These are phyloP conservation scores for Sebastes kiyomatsui DNA, from an alignment of 2,797 vertebrate genomes.

Conservation along the genomic window DNA sequence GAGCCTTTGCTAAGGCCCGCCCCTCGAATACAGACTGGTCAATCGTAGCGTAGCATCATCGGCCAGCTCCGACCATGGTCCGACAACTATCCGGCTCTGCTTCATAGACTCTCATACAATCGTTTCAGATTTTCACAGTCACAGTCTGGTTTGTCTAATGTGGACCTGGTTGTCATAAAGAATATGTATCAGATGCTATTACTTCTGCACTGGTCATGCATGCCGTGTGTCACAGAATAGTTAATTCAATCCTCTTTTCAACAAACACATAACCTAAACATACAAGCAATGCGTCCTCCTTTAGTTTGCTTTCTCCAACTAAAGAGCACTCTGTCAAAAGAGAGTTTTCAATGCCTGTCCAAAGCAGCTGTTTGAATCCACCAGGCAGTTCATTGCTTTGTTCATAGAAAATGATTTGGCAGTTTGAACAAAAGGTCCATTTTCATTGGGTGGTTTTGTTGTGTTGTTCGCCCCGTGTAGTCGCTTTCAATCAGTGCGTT, in stretches of 20 bases:
- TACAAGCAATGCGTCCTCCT: background rate
- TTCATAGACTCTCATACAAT: too few relatives aligned
- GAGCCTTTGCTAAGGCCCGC: too few relatives aligned
- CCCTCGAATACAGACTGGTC: too few relatives aligned
- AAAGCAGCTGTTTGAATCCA: background rate
- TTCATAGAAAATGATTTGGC: background rate
- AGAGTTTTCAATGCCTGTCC: background rate
- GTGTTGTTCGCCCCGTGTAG: background rate
- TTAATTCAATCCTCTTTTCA: background rate
- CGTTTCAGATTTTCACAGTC: too few relatives aligned
- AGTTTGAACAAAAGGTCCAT: constrained; percentile 9
- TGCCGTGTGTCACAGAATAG: background rate
- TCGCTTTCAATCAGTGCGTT: constrained; percentile 20
- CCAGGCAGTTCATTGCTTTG: background rate
- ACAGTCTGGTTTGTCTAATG: background rate
- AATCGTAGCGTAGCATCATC: too few relatives aligned
- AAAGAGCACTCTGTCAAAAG: background rate
- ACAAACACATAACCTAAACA: background rate
- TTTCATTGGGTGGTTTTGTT: constrained; percentile 4
- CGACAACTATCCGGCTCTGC: too few relatives aligned
- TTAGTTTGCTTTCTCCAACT: background rate
- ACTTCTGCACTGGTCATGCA: background rate
- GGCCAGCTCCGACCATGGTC: too few relatives aligned
- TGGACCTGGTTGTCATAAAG: background rate
- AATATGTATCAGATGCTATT: background rate